Conservation (phyloP, 2,888 invertebrate genomes). For the Ophion costatus region DNA sequence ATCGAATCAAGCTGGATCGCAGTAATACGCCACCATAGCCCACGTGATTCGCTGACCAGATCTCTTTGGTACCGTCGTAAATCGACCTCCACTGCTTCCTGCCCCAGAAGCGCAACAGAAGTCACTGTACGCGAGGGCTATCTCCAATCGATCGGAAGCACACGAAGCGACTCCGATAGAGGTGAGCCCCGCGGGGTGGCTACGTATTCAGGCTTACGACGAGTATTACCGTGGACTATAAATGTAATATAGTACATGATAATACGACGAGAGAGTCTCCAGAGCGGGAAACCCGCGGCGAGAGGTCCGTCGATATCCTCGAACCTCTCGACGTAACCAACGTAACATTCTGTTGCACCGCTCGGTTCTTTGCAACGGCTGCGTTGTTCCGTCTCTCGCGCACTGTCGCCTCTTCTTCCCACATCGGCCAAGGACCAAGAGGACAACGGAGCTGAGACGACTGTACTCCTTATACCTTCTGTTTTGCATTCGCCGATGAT, state of each 20-base stretch:
- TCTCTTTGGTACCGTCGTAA: conserved; percentile 52
- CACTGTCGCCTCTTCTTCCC: conserved; percentile 30
- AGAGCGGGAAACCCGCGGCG: conserved; percentile 25
- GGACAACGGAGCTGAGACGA: conserved; percentile 29
- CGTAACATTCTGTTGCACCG: conserved; percentile 38
- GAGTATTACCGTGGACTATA: conserved; percentile 42
- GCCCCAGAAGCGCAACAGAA: conserved; percentile 60
- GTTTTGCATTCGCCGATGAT: conserved; percentile 81
- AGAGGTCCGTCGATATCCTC: conserved; percentile 58
- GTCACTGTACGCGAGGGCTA: conserved; percentile 53
- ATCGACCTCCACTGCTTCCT: conserved; percentile 60
- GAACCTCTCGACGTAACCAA: conserved; percentile 36
- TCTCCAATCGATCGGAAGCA: conserved; percentile 64
- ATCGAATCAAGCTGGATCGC: conserved; percentile 36
- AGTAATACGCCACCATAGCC: conserved; percentile 48
- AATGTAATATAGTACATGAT: conserved; percentile 58
- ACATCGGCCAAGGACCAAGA: conserved; percentile 30
- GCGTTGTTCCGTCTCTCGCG: conserved; percentile 9
- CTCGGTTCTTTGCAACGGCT: conserved; percentile 23
- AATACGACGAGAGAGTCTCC: conserved; percentile 30
- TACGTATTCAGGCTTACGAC: conserved; percentile 22
- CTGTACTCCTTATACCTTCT: conserved; percentile 73
- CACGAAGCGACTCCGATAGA: conserved; percentile 47
- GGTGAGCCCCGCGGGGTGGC: conserved; percentile 47
- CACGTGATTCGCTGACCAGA: conserved; percentile 27